Evolutionary conservation across 2,113 vertebrate species (phyloP).

Genomic region (Pavo muticus): DNA sequence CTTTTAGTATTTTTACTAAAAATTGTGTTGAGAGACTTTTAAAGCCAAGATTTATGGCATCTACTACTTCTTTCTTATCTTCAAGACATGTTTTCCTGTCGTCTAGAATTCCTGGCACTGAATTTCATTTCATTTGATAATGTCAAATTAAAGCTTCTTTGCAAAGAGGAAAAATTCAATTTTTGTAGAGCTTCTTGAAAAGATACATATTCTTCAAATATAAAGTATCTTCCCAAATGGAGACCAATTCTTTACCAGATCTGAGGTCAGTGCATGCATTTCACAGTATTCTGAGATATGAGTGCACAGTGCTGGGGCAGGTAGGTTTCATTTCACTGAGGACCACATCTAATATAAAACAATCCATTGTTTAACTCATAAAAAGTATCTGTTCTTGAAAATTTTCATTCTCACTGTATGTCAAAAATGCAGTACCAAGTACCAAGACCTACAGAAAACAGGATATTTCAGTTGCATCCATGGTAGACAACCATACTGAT

Average conservation of each 20-base stretch:
- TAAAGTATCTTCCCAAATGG: not conserved
- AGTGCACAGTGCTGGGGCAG: not conserved
- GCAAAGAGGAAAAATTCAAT: not conserved
- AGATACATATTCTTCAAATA: not conserved
- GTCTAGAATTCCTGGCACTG: not conserved
- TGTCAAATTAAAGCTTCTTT: slow-evolving; percentile 32
- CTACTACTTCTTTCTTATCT: not conserved
- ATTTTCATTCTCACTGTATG: not conserved
- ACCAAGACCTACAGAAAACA: not conserved
- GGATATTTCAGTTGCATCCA: not conserved
- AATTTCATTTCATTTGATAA: not conserved
- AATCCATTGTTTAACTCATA: not conserved
- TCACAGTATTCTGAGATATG: not conserved
- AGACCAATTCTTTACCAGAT: not conserved
- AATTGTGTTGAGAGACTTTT: not conserved
- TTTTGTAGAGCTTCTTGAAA: not conserved
- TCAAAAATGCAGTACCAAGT: not conserved
- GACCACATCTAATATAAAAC: not conserved
- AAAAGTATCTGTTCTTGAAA: not conserved
- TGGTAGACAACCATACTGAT: not conserved
- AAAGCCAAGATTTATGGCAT: slow-evolving; percentile 8
- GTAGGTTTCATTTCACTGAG: not conserved
- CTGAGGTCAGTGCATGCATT: not conserved
- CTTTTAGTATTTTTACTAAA: not conserved
- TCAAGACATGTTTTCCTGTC: not conserved